phyloP scores from a whole-genome alignment of 2,797 vertebrate genomes.

The Danio albolineatus region DNA sequence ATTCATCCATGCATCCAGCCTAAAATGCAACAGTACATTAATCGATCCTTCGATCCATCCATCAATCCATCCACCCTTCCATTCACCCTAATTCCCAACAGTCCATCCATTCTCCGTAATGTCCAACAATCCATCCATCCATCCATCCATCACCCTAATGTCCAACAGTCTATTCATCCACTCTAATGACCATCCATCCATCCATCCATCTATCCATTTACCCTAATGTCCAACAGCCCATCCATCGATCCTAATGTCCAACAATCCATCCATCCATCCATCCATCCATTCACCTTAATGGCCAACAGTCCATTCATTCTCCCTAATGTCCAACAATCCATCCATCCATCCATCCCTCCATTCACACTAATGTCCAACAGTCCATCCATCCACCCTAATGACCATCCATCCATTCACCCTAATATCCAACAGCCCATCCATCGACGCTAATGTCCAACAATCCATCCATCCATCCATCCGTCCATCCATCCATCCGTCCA shows the following conservation, averaged over 20 bases:
- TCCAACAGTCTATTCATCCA: neutral
- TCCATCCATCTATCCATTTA: neutral
- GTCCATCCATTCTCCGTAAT: neutral
- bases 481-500: too few relatives aligned
- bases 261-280: neutral
- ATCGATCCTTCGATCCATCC: neutral
- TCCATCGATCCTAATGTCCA: too few relatives aligned
- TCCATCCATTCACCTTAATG: neutral
- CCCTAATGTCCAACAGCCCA: too few relatives aligned
- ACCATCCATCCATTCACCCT: too few relatives aligned
- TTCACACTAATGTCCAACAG: neutral
- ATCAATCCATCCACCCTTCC: too few relatives aligned
- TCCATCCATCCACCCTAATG: too few relatives aligned
- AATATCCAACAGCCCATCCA: neutral
- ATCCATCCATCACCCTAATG: neutral
- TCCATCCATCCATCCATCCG: neutral
- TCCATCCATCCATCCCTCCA: neutral
- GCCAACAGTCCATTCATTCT: neutral
- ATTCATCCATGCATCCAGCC: too few relatives aligned
- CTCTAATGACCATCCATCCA: neutral
- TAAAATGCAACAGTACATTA: too few relatives aligned
- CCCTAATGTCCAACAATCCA: neutral
- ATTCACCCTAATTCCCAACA: neutral
- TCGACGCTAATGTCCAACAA: too few relatives aligned
- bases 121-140: too few relatives aligned